Evolutionary conservation across 2,888 invertebrate species (phyloP).

Genomic region (Diarsia rubi): DNA sequence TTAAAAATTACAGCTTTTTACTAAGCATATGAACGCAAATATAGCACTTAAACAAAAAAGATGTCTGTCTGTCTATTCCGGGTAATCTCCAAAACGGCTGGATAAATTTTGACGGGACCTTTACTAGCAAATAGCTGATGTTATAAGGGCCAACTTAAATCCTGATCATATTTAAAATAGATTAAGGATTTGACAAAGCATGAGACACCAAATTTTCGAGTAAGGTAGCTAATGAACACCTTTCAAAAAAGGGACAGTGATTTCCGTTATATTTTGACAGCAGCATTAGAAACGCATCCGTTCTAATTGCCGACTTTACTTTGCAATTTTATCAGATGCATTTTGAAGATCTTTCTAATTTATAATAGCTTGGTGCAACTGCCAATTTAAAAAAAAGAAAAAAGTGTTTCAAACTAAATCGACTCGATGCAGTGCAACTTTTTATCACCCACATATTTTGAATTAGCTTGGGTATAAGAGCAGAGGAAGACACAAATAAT

Average conservation of each 20-base stretch:
- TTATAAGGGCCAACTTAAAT: too few relatives aligned
- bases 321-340: slow-evolving; percentile 70
- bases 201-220: slow-evolving; percentile 29
- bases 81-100: too few relatives aligned
- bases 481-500: too few relatives aligned
- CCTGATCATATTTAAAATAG: background rate
- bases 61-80: too few relatives aligned
- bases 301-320: slow-evolving; percentile 79
- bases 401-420: background rate
- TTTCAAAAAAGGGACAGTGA: slow-evolving; percentile 19
- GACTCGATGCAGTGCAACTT: background rate
- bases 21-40: too few relatives aligned
- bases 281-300: slow-evolving; percentile 77
- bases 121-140: too few relatives aligned
- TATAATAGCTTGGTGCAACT: slow-evolving; percentile 79
- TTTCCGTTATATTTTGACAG: slow-evolving; percentile 83
- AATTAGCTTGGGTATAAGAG: too few relatives aligned
- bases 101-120: too few relatives aligned
- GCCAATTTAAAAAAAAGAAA: slow-evolving; percentile 67
- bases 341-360: background rate
- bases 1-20: too few relatives aligned
- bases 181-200: slow-evolving; percentile 9
- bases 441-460: background rate
- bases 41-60: too few relatives aligned
- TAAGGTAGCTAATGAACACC: background rate